Conservation (phyloP, 2,888 invertebrate genomes). For the Ochropleura leucogaster region DNA sequence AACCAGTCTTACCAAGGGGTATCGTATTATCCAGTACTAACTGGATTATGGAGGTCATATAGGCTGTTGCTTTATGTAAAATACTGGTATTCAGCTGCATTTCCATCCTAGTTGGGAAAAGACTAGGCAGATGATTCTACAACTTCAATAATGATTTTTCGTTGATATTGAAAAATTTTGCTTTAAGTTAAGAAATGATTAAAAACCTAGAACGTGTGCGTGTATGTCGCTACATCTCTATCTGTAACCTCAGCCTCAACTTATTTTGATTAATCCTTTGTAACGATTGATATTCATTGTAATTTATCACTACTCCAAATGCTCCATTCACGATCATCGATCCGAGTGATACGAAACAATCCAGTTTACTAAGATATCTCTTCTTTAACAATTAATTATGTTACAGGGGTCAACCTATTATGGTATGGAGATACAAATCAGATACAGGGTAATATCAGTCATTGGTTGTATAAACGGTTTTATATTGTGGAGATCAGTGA, state of each 20-base stretch:
- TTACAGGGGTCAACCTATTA: slow-evolving; percentile 68
- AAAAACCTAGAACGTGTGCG: not conserved
- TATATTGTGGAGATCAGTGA: slow-evolving; percentile 87
- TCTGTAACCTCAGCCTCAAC: slow-evolving; percentile 68
- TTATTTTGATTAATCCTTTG: slow-evolving; percentile 86
- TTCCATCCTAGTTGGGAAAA: no score
- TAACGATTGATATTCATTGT: slow-evolving; percentile 86
- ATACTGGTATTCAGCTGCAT: no score
- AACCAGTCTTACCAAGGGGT: no score
- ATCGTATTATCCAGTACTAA: no score
- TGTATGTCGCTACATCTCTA: slow-evolving; percentile 27
- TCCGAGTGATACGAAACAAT: slow-evolving; percentile 76
- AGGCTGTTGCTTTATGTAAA: no score
- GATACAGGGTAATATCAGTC: slow-evolving; percentile 85
- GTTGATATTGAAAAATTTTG: not conserved
- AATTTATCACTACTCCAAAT: slow-evolving; percentile 85
- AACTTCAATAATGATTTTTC: no score
- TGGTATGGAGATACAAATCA: slow-evolving; percentile 82
- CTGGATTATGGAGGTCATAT: no score
- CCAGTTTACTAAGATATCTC: slow-evolving; percentile 72
- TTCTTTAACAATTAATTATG: slow-evolving; percentile 55
- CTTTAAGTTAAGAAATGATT: not conserved
- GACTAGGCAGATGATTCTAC: no score
- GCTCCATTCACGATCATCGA: slow-evolving; percentile 86
- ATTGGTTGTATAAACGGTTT: slow-evolving; percentile 87